A percentile compares a stretch with the other conserved stretches of the same genome.
Conservation (phyloP, 1,140 invertebrate species). For the Dolichoris vasculosae region DNA sequence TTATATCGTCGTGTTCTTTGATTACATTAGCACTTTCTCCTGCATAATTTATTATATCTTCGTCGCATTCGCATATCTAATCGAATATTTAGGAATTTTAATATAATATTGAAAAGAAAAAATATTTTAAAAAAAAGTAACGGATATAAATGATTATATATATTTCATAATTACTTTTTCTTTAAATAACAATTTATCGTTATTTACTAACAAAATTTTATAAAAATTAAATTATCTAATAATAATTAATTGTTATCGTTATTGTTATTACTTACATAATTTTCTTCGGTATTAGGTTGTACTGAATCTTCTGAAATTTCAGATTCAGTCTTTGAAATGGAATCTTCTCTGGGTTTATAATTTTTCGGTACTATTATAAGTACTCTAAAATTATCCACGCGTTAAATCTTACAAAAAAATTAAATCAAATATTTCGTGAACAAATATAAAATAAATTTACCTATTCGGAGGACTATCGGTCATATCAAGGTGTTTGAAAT, state of each 20-base stretch:
- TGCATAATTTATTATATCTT: constrained; percentile 60
- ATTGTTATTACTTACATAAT: not conserved
- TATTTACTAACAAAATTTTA: too few species aligned
- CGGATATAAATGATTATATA: too few species aligned
- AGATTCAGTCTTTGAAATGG: not conserved
- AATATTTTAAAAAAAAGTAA: too few species aligned
- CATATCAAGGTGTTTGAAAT: constrained; percentile 77
- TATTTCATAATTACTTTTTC: too few species aligned
- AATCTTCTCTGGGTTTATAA: not conserved
- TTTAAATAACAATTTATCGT: too few species aligned
- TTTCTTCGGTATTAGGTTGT: not conserved
- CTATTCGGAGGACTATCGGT: constrained; percentile 79
- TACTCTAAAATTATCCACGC: not conserved
- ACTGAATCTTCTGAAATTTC: not conserved
- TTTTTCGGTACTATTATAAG: constrained; percentile 21
- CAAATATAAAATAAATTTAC: constrained; percentile 59
- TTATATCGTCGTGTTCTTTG: constrained; percentile 56
- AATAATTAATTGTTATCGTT: too few species aligned
- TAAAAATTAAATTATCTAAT: too few species aligned
- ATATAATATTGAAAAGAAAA: too few species aligned
- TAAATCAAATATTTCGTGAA: not conserved
- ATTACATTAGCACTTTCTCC: constrained; percentile 58
- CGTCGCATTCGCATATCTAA: constrained; percentile 41
- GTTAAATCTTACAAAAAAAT: not conserved
- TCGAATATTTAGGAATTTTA: not conserved